phyloP scores from a whole-genome alignment of 2,113 vertebrate species.

The Anhinga rufa region DNA sequence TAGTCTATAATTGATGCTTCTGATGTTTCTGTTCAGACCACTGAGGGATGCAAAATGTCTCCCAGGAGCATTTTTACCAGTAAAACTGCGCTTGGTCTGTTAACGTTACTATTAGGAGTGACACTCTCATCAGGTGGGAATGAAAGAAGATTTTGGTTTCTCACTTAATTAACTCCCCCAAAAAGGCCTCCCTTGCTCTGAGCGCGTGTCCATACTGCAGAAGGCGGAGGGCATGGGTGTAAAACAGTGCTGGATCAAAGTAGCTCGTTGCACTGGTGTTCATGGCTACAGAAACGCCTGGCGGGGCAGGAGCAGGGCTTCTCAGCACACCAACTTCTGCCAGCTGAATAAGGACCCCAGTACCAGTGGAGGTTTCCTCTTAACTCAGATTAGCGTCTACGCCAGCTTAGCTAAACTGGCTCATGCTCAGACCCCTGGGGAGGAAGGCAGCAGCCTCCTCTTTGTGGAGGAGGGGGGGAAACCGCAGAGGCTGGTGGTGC shows the following conservation, averaged over 20 bases:
- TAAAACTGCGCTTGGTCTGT: background rate
- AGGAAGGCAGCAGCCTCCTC: background rate
- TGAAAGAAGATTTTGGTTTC: background rate
- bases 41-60: slow-evolving; percentile 27
- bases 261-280: background rate
- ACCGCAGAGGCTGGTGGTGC: background rate
- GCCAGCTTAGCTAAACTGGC: background rate
- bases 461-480: background rate
- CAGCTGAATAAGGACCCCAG: background rate
- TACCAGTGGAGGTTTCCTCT: background rate
- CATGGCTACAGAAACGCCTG: background rate
- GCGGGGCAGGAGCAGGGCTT: background rate
- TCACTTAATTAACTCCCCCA: background rate
- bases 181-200: background rate
- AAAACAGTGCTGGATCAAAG: background rate
- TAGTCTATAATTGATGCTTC: slow-evolving; percentile 76
- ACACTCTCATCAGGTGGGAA: background rate
- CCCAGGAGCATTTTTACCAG: slow-evolving; percentile 10
- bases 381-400: background rate
- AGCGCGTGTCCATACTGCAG: background rate
- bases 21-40: slow-evolving; percentile 34
- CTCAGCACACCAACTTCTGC: background rate
- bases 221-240: background rate
- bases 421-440: background rate
- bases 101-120: background rate